phyloP scores from a whole-genome alignment of 2,797 vertebrate genomes.

The Anableps anableps region DNA sequence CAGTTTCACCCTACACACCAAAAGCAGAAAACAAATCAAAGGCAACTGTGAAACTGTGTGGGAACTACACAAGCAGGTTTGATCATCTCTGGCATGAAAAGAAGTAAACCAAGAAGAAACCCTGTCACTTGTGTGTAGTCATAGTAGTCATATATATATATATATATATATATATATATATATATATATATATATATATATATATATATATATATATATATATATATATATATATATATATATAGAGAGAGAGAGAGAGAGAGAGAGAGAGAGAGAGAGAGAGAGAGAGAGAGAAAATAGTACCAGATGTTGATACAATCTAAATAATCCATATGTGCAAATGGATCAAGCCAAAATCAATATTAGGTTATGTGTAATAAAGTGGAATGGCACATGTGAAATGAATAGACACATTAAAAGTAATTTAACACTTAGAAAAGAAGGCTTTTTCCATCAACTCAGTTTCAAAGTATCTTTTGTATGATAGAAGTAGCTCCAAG shows the following conservation, averaged over 20 bases:
- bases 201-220: too few relatives aligned
- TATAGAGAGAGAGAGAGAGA: too few relatives aligned
- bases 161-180: too few relatives aligned
- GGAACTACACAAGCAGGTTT: not conserved
- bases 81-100: not conserved
- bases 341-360: not conserved
- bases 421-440: not conserved
- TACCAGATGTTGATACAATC: too few relatives aligned
- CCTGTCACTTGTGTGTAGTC: not conserved
- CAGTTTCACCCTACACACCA: not conserved
- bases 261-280: too few relatives aligned
- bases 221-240: too few relatives aligned
- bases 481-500: not conserved
- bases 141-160: too few relatives aligned
- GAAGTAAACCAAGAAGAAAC: slow-evolving; percentile 3
- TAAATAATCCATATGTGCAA: not conserved
- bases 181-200: too few relatives aligned
- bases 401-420: not conserved
- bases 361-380: not conserved
- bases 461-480: not conserved
- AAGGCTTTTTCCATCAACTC: not conserved
- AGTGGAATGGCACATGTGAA: not conserved
- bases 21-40: slow-evolving; percentile 6
- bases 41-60: slow-evolving; percentile 10
- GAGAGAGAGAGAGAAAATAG: too few relatives aligned